A percentile compares a stretch with the other conserved stretches of the same genome.
Conservation (phyloP, 2,888 invertebrate species). For the Leptopilina syphax region DNA sequence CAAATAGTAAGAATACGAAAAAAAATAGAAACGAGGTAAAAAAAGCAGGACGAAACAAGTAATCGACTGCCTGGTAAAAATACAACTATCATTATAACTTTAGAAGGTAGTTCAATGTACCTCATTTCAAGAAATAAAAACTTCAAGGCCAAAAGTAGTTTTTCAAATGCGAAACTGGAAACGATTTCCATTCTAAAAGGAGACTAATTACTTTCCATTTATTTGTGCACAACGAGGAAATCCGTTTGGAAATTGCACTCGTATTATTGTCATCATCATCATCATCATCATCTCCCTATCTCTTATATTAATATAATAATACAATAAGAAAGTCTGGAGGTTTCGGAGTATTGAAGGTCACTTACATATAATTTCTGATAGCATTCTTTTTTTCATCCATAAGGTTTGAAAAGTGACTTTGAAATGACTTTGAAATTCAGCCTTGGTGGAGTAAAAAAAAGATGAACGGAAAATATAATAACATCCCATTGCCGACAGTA, state of each 20-base stretch:
- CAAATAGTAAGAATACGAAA: too few relatives aligned
- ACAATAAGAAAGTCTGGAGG: not conserved
- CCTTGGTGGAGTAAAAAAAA: not conserved
- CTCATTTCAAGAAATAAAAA: too few relatives aligned
- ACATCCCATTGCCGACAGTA: not conserved
- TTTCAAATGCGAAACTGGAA: not conserved
- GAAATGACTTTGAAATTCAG: slow-evolving; percentile 20
- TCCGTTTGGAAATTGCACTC: not conserved
- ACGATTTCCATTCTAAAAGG: not conserved
- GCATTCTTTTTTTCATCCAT: not conserved
- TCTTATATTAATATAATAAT: too few relatives aligned
- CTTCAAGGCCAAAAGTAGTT: not conserved
- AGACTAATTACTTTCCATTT: not conserved
- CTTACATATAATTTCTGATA: not conserved
- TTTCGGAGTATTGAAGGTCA: slow-evolving; percentile 1
- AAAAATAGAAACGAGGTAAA: too few relatives aligned
- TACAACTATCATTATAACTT: too few relatives aligned
- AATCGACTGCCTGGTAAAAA: too few relatives aligned
- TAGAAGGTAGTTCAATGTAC: too few relatives aligned
- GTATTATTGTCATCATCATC: too few relatives aligned
- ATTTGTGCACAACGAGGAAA: not conserved
- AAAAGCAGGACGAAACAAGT: too few relatives aligned
- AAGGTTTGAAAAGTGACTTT: not conserved
- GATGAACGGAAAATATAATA: not conserved
- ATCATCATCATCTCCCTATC: too few relatives aligned